Percentiles rank a stretch among this genome's conserved stretches.
Conservation (phyloP, 2,888 invertebrate genomes). For the Stenurella melanura region DNA sequence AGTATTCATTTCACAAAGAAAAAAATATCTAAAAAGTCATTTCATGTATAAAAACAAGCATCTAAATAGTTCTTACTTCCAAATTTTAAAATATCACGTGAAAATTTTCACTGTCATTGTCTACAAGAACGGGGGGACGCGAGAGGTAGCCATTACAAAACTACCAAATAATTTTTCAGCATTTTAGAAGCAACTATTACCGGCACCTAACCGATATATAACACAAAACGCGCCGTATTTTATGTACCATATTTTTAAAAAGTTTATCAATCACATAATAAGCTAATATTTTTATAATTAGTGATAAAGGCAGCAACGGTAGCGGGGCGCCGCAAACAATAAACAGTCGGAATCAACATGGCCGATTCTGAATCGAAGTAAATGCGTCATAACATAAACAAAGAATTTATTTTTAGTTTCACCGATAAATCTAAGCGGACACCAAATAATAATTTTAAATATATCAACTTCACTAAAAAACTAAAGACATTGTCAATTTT, state of each 20-base stretch:
- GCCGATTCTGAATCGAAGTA: slow-evolving; percentile 63
- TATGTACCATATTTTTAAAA: slow-evolving; percentile 26
- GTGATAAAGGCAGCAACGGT: slow-evolving; percentile 63
- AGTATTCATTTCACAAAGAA: slow-evolving; percentile 71
- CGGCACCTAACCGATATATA: slow-evolving; percentile 27
- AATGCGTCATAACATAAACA: slow-evolving; percentile 60
- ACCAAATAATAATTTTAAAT: neutral
- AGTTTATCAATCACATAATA: slow-evolving; percentile 53
- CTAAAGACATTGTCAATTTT: neutral
- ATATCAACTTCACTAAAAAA: slow-evolving; percentile 1
- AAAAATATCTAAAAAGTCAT: slow-evolving; percentile 52
- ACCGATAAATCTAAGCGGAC: neutral
- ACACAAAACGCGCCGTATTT: slow-evolving; percentile 45
- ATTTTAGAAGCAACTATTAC: slow-evolving; percentile 42
- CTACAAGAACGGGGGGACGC: slow-evolving; percentile 77
- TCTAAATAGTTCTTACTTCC: slow-evolving; percentile 24
- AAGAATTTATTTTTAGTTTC: slow-evolving; percentile 46
- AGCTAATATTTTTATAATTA: slow-evolving; percentile 57
- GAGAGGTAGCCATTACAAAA: slow-evolving; percentile 64
- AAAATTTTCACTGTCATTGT: slow-evolving; percentile 78
- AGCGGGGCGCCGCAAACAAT: slow-evolving; percentile 74
- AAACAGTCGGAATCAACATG: slow-evolving; percentile 72
- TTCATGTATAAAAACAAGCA: slow-evolving; percentile 60
- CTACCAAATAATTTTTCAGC: slow-evolving; percentile 54
- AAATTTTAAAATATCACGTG: slow-evolving; percentile 70